Evolutionary conservation across 1,140 invertebrate species (phyloP), one percentile per base, ranked within the genome.

Genomic region (Ectropis grisescens): DNA sequence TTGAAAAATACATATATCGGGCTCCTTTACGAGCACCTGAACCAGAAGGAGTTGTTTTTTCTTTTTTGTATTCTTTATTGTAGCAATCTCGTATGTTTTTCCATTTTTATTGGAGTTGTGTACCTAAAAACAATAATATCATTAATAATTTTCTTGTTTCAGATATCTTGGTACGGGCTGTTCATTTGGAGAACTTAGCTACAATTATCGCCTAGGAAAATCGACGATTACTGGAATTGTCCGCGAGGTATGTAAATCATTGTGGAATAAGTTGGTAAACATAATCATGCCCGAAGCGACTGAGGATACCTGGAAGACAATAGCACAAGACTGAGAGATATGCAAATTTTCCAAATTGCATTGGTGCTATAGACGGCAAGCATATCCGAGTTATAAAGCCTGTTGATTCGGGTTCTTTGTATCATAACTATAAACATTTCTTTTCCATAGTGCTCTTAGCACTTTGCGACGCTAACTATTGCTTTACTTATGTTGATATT

Each of bases 11-110:
- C n/a, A 33, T 23, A 23, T 29, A 37, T 44, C 27, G 34, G 38
- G 35, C 27, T 2, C 24, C 24, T 26, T 26, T 26, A 26, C 10
- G n/a, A 33, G 38, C 44, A 41, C 33, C 44, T 44, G 44, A 47
- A 33, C 44, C 49, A 34, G 46, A 47, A 41, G 43, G 40, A 47
- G 24, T 41, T 41, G 43, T 29, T 33, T 44, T 53, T 39, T 41
- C 33, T 41, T 39, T 47, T 37, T 48, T 47, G 32, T 41, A 30
- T 39, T 45, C 38, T 15, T 53, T 48, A 29, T 33, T 38, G 30
- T 39, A 52, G 12, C 38, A 35, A 37, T 49, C 46, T 35, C 37
- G 32, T 41, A 41, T n/a, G 40, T 49, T 45, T 29, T 40, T 43
- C 46, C 39, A 49, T 41, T 38, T 42, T 32, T 46, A 48, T 31